Percentiles rank a stretch among this genome's conserved stretches.
Evolutionary conservation across 2,113 vertebrate species (phyloP).

Genomic region (Mustelus asterias): DNA sequence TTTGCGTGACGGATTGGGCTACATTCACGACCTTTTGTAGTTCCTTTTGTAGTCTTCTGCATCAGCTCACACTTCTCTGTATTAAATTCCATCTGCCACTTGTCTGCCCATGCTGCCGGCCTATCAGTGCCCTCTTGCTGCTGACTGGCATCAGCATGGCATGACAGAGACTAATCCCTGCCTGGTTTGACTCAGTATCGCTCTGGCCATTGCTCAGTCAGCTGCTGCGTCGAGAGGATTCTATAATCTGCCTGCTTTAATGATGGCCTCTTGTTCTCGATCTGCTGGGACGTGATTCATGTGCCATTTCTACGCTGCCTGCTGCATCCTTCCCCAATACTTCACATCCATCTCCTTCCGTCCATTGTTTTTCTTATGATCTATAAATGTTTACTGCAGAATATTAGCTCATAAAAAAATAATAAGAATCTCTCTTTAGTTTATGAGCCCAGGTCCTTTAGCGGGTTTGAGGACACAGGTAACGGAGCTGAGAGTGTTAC

Average conservation of each 20-base stretch:
- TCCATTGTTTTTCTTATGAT: slow-evolving; percentile 15
- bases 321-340: background rate
- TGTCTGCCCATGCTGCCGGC: no score
- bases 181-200: background rate
- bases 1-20: no score
- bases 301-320: background rate
- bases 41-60: no score
- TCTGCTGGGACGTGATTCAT: background rate
- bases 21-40: no score
- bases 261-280: background rate
- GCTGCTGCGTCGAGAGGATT: background rate
- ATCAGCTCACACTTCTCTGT: background rate
- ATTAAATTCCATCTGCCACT: background rate
- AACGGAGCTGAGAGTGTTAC: background rate
- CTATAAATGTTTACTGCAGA: slow-evolving; percentile 29
- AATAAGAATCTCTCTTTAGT: slow-evolving; percentile 32
- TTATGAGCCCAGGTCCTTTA: slow-evolving; percentile 27
- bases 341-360: slow-evolving; percentile 21
- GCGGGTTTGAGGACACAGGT: background rate
- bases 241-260: background rate
- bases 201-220: no score
- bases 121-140: background rate
- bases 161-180: background rate
- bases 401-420: slow-evolving; percentile 33
- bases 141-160: background rate